phyloP scores from a whole-genome alignment of 1,140 invertebrate species.

The Hycleus cichorii region DNA sequence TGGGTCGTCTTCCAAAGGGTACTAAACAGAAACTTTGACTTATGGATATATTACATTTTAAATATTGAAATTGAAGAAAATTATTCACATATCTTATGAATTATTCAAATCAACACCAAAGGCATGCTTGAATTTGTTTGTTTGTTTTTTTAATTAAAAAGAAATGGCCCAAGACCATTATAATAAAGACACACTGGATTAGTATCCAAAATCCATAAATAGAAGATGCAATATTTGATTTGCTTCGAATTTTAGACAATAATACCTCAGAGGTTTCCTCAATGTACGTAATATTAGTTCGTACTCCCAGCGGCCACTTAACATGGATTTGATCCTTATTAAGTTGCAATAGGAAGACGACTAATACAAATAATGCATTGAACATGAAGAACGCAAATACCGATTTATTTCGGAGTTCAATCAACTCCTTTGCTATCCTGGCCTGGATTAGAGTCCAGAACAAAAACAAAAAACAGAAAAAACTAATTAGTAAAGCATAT shows the following conservation, averaged over 20 bases:
- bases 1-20: too few relatives aligned
- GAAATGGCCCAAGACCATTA: background rate
- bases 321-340: slow-evolving; percentile 95
- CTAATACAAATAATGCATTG: slow-evolving; percentile 97
- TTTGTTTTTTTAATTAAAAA: too few relatives aligned
- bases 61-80: too few relatives aligned
- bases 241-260: slow-evolving; percentile 5
- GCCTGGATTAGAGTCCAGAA: slow-evolving; percentile 51
- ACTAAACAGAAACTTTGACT: too few relatives aligned
- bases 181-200: slow-evolving; percentile 20
- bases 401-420: slow-evolving; percentile 90
- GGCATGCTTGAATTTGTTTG: too few relatives aligned
- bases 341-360: slow-evolving; percentile 96
- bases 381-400: slow-evolving; percentile 99
- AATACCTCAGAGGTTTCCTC: slow-evolving; percentile 82
- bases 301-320: slow-evolving; percentile 88
- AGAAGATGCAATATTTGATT: slow-evolving; percentile 21
- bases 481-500: slow-evolving; percentile 25
- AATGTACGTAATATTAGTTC: slow-evolving; percentile 89
- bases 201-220: slow-evolving; percentile 35
- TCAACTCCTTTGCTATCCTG: slow-evolving; percentile 78
- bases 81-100: too few relatives aligned
- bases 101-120: too few relatives aligned
- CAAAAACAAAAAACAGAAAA: slow-evolving; percentile 40
- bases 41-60: too few relatives aligned